Conservation (phyloP, 2,888 invertebrate genomes). For the Argyresthia albistria region DNA sequence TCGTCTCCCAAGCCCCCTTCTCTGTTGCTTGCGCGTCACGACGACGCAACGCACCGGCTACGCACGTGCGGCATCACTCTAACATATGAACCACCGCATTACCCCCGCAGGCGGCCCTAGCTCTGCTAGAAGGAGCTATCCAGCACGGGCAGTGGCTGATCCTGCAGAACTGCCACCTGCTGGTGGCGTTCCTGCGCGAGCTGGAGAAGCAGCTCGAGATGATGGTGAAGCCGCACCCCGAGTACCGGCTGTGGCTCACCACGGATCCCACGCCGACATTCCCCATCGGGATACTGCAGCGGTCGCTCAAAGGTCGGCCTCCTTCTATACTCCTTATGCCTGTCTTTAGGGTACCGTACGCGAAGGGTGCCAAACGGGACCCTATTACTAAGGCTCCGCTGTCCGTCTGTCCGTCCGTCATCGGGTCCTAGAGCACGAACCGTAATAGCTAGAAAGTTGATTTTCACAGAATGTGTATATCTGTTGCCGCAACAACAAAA, state of each 20-base stretch:
- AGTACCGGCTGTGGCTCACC: slow-evolving; percentile 94
- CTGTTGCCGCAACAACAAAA: no score
- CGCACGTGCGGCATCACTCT: no score
- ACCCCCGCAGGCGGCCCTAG: slow-evolving; percentile 75
- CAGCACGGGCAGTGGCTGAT: slow-evolving; percentile 91
- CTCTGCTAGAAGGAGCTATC: slow-evolving; percentile 77
- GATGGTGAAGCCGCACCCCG: slow-evolving; percentile 86
- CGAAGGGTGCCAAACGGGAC: no score
- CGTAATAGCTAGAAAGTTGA: no score
- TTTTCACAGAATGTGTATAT: no score
- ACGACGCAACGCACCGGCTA: no score
- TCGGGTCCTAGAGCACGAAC: no score
- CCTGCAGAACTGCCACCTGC: slow-evolving; percentile 92
- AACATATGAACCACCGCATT: not conserved
- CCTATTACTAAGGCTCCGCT: no score
- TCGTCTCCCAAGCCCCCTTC: no score
- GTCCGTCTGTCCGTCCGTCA: no score
- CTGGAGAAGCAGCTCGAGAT: slow-evolving; percentile 89
- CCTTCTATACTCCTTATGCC: not conserved
- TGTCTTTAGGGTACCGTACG: no score
- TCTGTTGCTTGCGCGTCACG: no score
- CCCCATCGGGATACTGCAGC: slow-evolving; percentile 91
- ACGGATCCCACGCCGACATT: slow-evolving; percentile 90
- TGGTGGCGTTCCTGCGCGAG: slow-evolving; percentile 83
- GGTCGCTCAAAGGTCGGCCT: slow-evolving; percentile 83